Conservation (phyloP, 2,113 vertebrate genomes). For the Phaethon lepturus region DNA sequence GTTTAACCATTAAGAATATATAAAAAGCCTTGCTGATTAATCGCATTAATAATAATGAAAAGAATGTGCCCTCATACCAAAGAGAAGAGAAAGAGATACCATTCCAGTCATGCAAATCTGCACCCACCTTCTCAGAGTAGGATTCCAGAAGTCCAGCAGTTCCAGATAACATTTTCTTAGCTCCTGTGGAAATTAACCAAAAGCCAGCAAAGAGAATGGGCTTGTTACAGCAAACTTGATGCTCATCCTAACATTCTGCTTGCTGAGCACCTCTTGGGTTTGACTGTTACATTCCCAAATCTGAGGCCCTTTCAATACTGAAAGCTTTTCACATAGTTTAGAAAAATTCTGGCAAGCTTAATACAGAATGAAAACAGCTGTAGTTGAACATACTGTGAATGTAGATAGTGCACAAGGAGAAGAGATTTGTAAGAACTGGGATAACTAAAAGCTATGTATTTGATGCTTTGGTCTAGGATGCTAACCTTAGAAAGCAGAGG, state of each 20-base stretch:
- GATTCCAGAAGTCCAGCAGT: neutral
- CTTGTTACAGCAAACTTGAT: neutral
- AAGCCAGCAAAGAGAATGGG: neutral
- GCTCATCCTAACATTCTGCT: neutral
- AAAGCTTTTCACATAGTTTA: neutral
- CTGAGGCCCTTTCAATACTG: neutral
- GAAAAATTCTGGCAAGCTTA: neutral
- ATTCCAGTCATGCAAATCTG: neutral
- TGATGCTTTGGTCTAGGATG: neutral
- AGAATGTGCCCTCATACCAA: neutral
- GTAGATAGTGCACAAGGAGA: neutral
- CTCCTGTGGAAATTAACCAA: slow-evolving; percentile 46
- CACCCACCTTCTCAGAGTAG: slow-evolving; percentile 49
- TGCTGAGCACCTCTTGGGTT: neutral
- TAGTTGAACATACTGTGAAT: neutral
- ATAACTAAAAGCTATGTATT: neutral
- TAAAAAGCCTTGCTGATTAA: neutral
- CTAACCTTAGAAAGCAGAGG: neutral
- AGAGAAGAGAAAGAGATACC: neutral
- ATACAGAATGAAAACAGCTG: neutral
- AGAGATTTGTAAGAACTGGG: neutral
- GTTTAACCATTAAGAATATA: neutral
- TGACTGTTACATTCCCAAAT: neutral
- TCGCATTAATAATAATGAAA: neutral
- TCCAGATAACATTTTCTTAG: neutral